Conservation (phyloP, 2,797 vertebrate species). For the Gymnoscopelus microlampas region DNA sequence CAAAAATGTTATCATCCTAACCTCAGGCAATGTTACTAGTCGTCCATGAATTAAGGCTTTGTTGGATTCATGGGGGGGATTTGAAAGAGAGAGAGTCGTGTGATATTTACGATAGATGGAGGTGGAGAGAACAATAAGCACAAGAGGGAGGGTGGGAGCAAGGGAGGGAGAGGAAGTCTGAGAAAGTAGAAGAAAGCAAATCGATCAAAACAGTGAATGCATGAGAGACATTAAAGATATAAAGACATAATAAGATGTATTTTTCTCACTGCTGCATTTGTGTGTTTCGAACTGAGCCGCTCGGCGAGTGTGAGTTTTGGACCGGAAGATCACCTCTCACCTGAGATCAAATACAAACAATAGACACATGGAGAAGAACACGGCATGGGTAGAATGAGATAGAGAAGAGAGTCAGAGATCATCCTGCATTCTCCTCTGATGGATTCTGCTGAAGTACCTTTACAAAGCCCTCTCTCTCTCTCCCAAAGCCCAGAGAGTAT, state of each 20-base stretch:
- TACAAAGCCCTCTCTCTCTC: slow-evolving; percentile 7
- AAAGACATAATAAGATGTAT: slow-evolving; percentile 25
- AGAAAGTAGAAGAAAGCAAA: slow-evolving; percentile 37
- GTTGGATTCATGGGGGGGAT: slow-evolving; percentile 16
- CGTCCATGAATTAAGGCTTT: no score
- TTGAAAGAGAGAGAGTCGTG: slow-evolving; percentile 22
- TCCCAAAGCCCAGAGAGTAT: slow-evolving; percentile 20
- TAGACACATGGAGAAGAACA: slow-evolving; percentile 47
- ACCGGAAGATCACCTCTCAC: slow-evolving; percentile 62
- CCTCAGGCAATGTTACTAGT: no score
- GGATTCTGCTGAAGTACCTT: slow-evolving; percentile 43
- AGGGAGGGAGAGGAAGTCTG: slow-evolving; percentile 47
- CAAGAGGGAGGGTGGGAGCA: slow-evolving; percentile 35
- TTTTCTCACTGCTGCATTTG: slow-evolving; percentile 38
- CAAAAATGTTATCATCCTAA: no score
- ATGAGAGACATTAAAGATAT: slow-evolving; percentile 49
- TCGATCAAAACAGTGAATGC: slow-evolving; percentile 47
- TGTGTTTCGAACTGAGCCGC: slow-evolving; percentile 49
- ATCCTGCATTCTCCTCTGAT: slow-evolving; percentile 64
- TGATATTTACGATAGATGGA: background rate
- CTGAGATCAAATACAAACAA: slow-evolving; percentile 64
- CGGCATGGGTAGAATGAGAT: slow-evolving; percentile 38
- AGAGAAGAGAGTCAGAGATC: slow-evolving; percentile 57
- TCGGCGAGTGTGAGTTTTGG: slow-evolving; percentile 49
- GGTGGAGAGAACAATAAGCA: slow-evolving; percentile 28